Conservation (phyloP, 1,140 invertebrate genomes). For the Cecropterus lyciades region DNA sequence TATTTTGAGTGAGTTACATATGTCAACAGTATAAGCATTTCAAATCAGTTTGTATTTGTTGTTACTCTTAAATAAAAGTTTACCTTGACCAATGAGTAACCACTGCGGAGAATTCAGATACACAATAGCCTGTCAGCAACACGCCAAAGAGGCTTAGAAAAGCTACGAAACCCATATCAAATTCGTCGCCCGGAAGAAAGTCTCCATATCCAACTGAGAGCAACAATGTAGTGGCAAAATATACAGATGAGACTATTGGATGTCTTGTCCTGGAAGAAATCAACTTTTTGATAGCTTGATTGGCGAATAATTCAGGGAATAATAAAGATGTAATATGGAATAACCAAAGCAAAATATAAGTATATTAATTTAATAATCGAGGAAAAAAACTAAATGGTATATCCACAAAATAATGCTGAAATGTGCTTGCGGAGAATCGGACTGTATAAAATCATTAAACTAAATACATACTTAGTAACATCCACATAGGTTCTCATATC, state of each 20-base stretch:
- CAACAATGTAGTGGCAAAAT: conserved; percentile 69
- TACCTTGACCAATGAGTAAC: conserved; percentile 77
- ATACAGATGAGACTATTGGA: conserved; percentile 66
- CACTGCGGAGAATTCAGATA: conserved; percentile 77
- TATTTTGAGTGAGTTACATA: no score
- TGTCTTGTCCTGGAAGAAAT: conserved; percentile 58
- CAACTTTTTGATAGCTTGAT: no score
- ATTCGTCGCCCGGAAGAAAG: conserved; percentile 68
- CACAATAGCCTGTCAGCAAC: conserved; percentile 71
- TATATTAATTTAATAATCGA: no score
- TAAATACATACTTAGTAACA: conserved; percentile 58
- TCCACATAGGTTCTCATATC: conserved; percentile 45
- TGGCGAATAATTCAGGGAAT: no score
- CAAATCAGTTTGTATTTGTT: no score
- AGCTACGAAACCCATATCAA: conserved; percentile 69
- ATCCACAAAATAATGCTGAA: no score
- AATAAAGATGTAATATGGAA: no score
- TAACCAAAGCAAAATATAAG: no score
- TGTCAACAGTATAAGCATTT: no score
- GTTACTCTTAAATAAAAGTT: background rate
- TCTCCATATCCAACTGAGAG: conserved; percentile 75
- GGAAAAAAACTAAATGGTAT: no score
- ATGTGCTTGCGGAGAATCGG: no score
- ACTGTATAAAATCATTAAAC: no score
- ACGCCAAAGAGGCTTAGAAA: conserved; percentile 75